These are phyloP conservation scores for Cynopterus brachyotis DNA, from an alignment of 2,113 vertebrate genomes.

Conservation along the genomic window DNA sequence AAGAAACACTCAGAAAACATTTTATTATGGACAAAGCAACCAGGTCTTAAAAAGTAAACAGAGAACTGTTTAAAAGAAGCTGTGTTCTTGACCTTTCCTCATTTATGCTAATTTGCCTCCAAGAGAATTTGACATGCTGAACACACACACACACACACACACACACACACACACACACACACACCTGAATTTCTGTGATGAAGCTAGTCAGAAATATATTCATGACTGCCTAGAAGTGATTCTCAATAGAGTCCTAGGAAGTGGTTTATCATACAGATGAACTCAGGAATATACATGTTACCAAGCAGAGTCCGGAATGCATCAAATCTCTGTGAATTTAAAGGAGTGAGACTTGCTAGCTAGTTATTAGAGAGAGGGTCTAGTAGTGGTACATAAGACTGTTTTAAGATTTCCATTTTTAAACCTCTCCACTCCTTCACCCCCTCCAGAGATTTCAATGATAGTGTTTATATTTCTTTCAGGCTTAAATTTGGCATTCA, in stretches of 20 bases:
- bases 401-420: constrained; percentile 41
- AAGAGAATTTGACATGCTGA: no score
- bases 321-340: background rate
- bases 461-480: constrained; percentile 48
- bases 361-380: background rate
- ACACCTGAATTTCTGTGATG: background rate
- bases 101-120: background rate
- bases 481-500: constrained; percentile 40
- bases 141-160: background rate
- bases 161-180: background rate
- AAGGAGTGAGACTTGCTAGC: background rate
- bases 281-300: background rate
- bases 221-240: background rate
- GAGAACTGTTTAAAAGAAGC: background rate
- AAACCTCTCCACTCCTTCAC: background rate
- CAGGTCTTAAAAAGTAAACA: background rate
- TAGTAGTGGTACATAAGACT: background rate
- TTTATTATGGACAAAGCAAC: background rate
- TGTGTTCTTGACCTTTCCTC: background rate
- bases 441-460: constrained; percentile 42
- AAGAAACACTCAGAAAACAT: background rate
- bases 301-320: background rate
- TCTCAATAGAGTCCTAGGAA: background rate
- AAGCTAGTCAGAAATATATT: background rate
- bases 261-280: background rate